Evolutionary conservation across 92 coral and sea anemone species (phyloP), one percentile per base, ranked within the genome.

Genomic region (Bergia sp.): DNA sequence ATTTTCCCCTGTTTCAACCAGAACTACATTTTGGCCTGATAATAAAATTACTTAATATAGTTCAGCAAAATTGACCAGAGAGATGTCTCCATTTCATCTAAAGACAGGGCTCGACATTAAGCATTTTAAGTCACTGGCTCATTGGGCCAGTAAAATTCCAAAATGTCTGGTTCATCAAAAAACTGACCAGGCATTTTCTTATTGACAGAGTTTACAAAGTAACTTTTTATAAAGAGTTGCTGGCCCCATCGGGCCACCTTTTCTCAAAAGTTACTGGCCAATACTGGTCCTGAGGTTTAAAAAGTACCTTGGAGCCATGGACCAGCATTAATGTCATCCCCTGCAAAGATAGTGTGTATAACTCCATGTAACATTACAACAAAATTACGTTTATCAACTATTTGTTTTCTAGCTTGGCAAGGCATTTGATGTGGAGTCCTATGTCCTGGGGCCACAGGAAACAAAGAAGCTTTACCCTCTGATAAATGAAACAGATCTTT

Each of bases 361-460:
- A 37, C 39, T n/a, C n/a, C 0, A 69, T 69, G 75, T 37, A 69
- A 4, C 21, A 37, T 36, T 57, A 18, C 50, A 23, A 50, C 10
- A 15, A 38, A 65, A 50, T 49, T 81, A 41, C 29, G 7, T 11
- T 67, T 5, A 21, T n/a, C 23, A 0, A 12, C 50, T 76, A 40
- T 15, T 18, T 64, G 6, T 67, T 78, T 11, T 73, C 18, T 83
- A 97, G 99, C 95, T 97, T 88, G 99, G 99, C 38, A 92, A 96
- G 77, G 95, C 85, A 43, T 93, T 91, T 96, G 99, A 96, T 37
- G 93, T 97, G 0, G 97, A 97, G 40, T 97, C 98, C 44, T 82
- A 90, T 94, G 99, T 97, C 9, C 90, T 97, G 58, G 94, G 92
- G 42, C 99, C 99, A 36, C 85, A 96, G 82, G 99, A 95, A 77